Percentiles rank a stretch among this genome's conserved stretches.
phyloP scores from a whole-genome alignment of 2,888 invertebrate genomes.

The Noctua janthe region DNA sequence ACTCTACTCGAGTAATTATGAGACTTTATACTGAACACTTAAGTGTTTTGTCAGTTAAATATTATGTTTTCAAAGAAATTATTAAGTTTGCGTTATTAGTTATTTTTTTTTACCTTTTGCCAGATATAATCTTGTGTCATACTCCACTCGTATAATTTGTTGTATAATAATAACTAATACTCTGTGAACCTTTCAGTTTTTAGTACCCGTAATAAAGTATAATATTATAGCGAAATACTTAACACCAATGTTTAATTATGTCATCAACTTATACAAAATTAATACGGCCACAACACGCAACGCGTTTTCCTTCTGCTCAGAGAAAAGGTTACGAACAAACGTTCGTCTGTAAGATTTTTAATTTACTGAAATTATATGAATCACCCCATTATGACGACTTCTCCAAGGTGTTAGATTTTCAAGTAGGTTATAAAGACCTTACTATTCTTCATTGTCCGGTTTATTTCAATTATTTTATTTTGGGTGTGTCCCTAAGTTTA shows the following conservation, averaged over 20 bases:
- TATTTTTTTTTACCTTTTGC: neutral
- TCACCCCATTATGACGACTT: neutral
- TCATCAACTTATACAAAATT: conserved; percentile 17
- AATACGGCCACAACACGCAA: conserved; percentile 17
- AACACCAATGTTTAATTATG: conserved; percentile 17
- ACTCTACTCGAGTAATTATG: conserved; percentile 9
- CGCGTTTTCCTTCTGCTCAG: conserved; percentile 14
- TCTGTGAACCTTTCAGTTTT: neutral
- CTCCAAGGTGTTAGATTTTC: too few species aligned
- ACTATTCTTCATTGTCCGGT: neutral
- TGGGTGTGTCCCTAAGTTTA: neutral
- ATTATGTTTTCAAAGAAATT: neutral
- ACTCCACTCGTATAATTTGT: neutral
- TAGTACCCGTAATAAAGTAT: conserved; percentile 7
- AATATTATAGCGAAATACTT: conserved; percentile 9
- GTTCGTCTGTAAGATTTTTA: conserved; percentile 19
- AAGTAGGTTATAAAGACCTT: too few species aligned
- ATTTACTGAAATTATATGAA: conserved; percentile 26
- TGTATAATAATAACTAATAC: neutral
- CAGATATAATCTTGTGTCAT: neutral
- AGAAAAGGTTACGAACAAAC: neutral
- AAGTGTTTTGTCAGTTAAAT: neutral
- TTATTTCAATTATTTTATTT: neutral
- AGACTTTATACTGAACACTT: neutral
- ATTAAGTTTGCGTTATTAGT: neutral